These are phyloP conservation scores for Mylabris phalerata DNA, from an alignment of 1,140 invertebrate genomes.

Conservation along the genomic window DNA sequence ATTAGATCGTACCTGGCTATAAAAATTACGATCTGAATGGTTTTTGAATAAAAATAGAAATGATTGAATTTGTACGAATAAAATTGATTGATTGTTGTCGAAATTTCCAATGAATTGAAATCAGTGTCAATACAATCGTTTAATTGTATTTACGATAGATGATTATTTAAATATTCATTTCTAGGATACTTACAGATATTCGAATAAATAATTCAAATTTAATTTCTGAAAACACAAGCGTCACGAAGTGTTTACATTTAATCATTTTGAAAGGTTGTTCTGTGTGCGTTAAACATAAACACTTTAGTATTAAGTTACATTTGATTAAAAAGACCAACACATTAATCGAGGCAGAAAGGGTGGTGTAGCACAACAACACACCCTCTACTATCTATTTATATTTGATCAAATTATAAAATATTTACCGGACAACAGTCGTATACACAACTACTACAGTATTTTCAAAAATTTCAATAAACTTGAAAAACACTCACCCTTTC, in stretches of 20 bases:
- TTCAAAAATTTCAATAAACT: not conserved
- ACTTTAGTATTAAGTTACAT: conserved; percentile 33
- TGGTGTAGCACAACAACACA: conserved; percentile 16
- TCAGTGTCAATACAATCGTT: conserved; percentile 14
- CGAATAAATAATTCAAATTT: conserved; percentile 32
- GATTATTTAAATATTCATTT: conserved; percentile 22
- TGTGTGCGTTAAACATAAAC: conserved; percentile 30
- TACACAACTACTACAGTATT: not conserved
- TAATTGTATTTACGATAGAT: conserved; percentile 16
- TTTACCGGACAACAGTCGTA: not conserved
- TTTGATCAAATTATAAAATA: conserved; percentile 12
- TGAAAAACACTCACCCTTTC: conserved; percentile 27
- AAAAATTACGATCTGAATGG: conserved; percentile 4
- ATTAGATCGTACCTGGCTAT: conserved; percentile 11
- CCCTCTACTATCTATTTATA: conserved; percentile 17
- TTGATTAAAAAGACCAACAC: conserved; percentile 35
- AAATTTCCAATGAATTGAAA: not conserved
- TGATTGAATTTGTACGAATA: no score
- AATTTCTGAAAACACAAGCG: conserved; percentile 26
- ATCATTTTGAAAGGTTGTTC: conserved; percentile 29
- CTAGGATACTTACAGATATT: conserved; percentile 28
- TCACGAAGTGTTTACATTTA: conserved; percentile 30
- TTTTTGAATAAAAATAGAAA: no score
- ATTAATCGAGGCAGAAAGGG: conserved; percentile 22
- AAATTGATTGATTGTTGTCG: no score